These are phyloP conservation scores for Nansenia antarctica DNA, from an alignment of 2,113 vertebrate species.

Conservation along the genomic window DNA sequence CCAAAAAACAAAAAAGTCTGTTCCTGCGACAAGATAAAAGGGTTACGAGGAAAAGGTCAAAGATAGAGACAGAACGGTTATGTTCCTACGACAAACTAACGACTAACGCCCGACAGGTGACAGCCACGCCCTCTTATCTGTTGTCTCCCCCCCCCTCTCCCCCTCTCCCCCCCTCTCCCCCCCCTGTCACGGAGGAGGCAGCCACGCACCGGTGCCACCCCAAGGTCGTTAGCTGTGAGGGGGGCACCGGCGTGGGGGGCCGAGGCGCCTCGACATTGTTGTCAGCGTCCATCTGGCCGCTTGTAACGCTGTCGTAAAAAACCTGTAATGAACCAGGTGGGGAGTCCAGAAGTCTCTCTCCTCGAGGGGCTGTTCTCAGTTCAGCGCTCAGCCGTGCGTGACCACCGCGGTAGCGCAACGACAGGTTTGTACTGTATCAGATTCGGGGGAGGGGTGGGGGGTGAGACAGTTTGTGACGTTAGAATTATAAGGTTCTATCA, in stretches of 20 bases:
- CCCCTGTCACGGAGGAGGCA: constrained; percentile 39
- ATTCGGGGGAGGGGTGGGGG: too few relatives aligned
- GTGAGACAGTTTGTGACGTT: too few relatives aligned
- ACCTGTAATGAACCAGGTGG: constrained; percentile 61
- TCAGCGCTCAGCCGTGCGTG: too few relatives aligned
- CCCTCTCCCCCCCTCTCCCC: constrained; percentile 26
- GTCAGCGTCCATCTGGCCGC: constrained; percentile 74
- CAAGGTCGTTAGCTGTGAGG: constrained; percentile 70
- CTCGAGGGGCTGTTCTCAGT: constrained; percentile 33
- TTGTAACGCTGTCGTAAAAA: constrained; percentile 64
- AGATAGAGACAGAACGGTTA: not conserved
- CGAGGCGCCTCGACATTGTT: constrained; percentile 57
- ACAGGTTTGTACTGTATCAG: too few relatives aligned
- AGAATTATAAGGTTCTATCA: too few relatives aligned
- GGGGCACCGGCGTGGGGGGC: constrained; percentile 55
- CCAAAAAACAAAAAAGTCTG: too few relatives aligned
- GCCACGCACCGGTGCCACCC: constrained; percentile 38
- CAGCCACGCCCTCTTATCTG: constrained; percentile 23
- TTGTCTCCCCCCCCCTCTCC: constrained; percentile 21
- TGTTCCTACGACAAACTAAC: not conserved
- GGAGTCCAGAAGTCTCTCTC: constrained; percentile 42
- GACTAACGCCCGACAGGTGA: constrained; percentile 15
- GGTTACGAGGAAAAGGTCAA: too few relatives aligned
- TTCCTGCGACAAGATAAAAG: too few relatives aligned
- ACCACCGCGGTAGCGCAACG: too few relatives aligned